Evolutionary conservation across 2,113 vertebrate genomes (phyloP), one percentile per base, ranked within the genome.

Genomic region (Zosterops borbonicus): DNA sequence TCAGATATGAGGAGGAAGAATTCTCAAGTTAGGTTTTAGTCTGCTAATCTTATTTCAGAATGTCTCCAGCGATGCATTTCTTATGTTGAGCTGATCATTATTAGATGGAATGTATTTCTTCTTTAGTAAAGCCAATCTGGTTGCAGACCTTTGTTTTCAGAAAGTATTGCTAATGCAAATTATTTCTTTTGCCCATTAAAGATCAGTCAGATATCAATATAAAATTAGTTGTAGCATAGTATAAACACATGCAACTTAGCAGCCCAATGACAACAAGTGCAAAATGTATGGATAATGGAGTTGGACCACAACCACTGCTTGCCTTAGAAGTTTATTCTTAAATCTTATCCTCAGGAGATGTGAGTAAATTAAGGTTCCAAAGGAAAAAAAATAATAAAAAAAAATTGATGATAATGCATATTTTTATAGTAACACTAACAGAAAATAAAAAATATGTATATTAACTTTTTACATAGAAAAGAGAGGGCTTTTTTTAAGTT

Each of bases 401-500:
- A 6, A 25, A 12, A 11, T 74, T 70, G 2, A 46, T 70, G 3
- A 46, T 39, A 2, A 8, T n/a, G 12, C 5, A 31, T 14, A 33
- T 62, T n/a, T 56, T 63, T 37, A 39, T 15, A 21, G 7, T 35
- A 76, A 46, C 44, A 47, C 15, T 49, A 7, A 41, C 47, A 59
- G 3, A 25, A 77, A 89, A 42, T 33, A 31, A 22, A 68, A 83
- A 83, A 18, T 37, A 4, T 1, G 1, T 20, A 13, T 21, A 4
- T 42, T 75, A 58, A 35, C 23, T n/a, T n/a, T 70, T 70, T 55
- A 41, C 8, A 23, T 9, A 35, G 39, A 90, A 73, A 77, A 14
- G 8, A 6, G 2, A 1, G 6, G 12, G 1, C 0, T 25, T 91
- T 74, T 82, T 33, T 1, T 6, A 60, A 73, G 9, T 37, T 83